These are phyloP conservation scores for Clarias pachynema DNA, from an alignment of 2,797 vertebrate species.

Conservation along the genomic window DNA sequence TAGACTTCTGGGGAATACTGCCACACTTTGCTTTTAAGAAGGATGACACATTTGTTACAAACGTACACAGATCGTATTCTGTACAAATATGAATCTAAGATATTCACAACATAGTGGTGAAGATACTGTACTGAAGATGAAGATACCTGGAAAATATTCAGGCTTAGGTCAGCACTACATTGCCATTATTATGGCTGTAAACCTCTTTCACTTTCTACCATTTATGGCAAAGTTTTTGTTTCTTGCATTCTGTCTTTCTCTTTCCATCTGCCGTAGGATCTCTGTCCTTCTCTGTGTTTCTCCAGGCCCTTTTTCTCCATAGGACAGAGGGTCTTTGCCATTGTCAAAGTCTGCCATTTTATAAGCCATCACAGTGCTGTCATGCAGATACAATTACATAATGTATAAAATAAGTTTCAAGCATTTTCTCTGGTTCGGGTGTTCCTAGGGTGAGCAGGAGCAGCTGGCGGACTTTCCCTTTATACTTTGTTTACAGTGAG, in stretches of 20 bases:
- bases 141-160: constrained; percentile 31
- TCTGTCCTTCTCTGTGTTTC: constrained; percentile 26
- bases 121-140: background rate
- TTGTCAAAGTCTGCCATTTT: constrained; percentile 62
- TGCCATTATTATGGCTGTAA: constrained; percentile 54
- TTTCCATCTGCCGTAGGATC: constrained; percentile 57
- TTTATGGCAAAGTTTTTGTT: constrained; percentile 74
- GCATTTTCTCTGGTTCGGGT: constrained; percentile 54
- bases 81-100: background rate
- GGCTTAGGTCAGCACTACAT: constrained; percentile 65
- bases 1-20: background rate
- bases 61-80: background rate
- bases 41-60: background rate
- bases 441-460: constrained; percentile 52
- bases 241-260: constrained; percentile 51
- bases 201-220: constrained; percentile 67
- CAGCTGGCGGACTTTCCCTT: constrained; percentile 67
- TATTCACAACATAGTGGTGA: background rate
- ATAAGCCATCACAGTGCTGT: constrained; percentile 68
- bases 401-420: constrained; percentile 65
- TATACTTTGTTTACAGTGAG: constrained; percentile 69
- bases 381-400: constrained; percentile 61
- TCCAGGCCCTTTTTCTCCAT: constrained; percentile 19
- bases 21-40: background rate
- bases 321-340: constrained; percentile 43